These are phyloP conservation scores for Pararge aegeria DNA, from an alignment of 1,140 invertebrate genomes.

Conservation along the genomic window DNA sequence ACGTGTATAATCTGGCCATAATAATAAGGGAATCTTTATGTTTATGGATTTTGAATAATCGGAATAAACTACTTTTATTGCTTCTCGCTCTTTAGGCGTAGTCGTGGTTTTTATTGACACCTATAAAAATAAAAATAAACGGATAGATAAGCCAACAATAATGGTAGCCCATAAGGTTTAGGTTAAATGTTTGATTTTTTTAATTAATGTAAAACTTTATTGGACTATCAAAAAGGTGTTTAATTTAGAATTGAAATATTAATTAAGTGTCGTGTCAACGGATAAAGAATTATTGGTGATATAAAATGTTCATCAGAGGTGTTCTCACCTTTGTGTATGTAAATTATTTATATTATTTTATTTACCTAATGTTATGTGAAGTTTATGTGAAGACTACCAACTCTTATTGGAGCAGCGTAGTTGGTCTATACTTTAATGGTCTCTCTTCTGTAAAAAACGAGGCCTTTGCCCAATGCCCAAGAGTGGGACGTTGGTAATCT, in stretches of 20 bases:
- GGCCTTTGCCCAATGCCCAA: too few species aligned
- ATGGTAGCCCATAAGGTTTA: slow-evolving; percentile 21
- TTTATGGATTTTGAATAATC: slow-evolving; percentile 25
- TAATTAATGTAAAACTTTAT: slow-evolving; percentile 28
- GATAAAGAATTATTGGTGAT: slow-evolving; percentile 23
- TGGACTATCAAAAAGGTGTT: slow-evolving; percentile 22
- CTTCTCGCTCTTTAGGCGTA: slow-evolving; percentile 28
- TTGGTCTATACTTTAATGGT: too few species aligned
- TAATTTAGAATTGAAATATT: slow-evolving; percentile 26
- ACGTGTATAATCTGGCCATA: neutral
- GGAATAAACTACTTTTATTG: slow-evolving; percentile 22
- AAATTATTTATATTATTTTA: slow-evolving; percentile 15
- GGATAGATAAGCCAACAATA: slow-evolving; percentile 25
- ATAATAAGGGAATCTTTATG: slow-evolving; percentile 21
- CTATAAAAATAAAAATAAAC: slow-evolving; percentile 32
- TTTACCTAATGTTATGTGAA: neutral
- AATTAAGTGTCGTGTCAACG: slow-evolving; percentile 20
- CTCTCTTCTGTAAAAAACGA: too few species aligned
- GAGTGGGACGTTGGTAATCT: too few species aligned
- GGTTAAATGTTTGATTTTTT: slow-evolving; percentile 22
- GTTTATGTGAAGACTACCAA: neutral
- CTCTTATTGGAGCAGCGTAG: too few species aligned
- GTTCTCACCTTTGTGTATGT: slow-evolving; percentile 22
- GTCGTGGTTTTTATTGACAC: slow-evolving; percentile 26
- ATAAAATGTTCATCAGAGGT: slow-evolving; percentile 26